These are phyloP conservation scores for Orycteropus afer DNA, from an alignment of 2,113 vertebrate genomes.

Conservation along the genomic window DNA sequence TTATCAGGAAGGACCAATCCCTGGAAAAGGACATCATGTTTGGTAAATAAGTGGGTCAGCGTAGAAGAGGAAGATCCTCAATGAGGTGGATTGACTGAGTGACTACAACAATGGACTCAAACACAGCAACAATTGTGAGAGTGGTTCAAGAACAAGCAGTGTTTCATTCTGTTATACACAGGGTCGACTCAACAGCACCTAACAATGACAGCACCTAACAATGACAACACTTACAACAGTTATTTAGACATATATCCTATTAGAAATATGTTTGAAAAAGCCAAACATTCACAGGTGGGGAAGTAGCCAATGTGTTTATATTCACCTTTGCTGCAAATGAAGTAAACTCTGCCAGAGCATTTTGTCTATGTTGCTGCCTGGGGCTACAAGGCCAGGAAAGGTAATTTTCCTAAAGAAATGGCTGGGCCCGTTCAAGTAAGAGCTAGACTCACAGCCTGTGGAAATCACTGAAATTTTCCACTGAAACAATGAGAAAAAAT, in stretches of 20 bases:
- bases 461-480: background rate
- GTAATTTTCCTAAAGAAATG: background rate
- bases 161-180: too few relatives aligned
- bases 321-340: background rate
- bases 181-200: too few relatives aligned
- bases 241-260: background rate
- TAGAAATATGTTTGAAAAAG: background rate
- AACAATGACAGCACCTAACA: too few relatives aligned
- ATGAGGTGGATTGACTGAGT: background rate
- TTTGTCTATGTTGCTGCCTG: background rate
- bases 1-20: too few relatives aligned
- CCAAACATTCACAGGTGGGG: background rate
- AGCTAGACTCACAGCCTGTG: background rate
- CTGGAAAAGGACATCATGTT: background rate
- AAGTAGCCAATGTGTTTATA: background rate
- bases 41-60: background rate
- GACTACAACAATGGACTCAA: too few relatives aligned
- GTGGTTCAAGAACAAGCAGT: too few relatives aligned
- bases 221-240: background rate
- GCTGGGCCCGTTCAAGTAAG: background rate
- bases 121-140: too few relatives aligned
- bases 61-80: background rate
- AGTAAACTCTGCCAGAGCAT: background rate
- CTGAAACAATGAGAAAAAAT: background rate
- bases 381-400: background rate